These are phyloP conservation scores for Iguana delicatissima DNA, from an alignment of 2,797 vertebrate genomes.

Conservation along the genomic window DNA sequence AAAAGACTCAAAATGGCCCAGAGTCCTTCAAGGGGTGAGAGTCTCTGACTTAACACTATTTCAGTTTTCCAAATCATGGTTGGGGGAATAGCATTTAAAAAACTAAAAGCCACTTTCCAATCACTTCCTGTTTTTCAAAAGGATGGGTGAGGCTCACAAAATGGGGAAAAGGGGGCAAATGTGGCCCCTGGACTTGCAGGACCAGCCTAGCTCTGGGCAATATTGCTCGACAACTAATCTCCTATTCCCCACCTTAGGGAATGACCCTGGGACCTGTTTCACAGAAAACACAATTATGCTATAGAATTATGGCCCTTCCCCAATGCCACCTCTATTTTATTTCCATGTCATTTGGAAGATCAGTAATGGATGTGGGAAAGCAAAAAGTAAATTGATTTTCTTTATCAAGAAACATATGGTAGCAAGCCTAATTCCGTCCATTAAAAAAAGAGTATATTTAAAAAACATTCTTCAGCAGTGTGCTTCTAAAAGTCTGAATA, in stretches of 20 bases:
- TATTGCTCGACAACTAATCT: neutral
- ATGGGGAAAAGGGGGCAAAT: neutral
- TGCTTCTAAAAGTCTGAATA: constrained; percentile 49
- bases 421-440: constrained; percentile 26
- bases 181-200: no score
- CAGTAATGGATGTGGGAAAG: constrained; percentile 10
- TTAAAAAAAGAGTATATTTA: constrained; percentile 42
- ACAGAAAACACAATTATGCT: neutral
- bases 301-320: no score
- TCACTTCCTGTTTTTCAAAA: no score
- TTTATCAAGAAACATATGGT: constrained; percentile 36
- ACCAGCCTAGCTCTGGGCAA: neutral
- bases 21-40: no score
- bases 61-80: no score
- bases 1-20: no score
- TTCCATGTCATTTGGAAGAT: neutral
- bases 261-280: neutral
- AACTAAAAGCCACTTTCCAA: no score
- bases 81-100: no score
- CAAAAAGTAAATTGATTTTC: constrained; percentile 45
- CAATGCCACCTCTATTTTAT: neutral
- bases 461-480: constrained; percentile 42
- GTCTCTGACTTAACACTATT: no score
- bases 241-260: neutral
- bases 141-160: no score